Evolutionary conservation across 2,797 vertebrate species (phyloP).

Genomic region (Furcifer pardalis): DNA sequence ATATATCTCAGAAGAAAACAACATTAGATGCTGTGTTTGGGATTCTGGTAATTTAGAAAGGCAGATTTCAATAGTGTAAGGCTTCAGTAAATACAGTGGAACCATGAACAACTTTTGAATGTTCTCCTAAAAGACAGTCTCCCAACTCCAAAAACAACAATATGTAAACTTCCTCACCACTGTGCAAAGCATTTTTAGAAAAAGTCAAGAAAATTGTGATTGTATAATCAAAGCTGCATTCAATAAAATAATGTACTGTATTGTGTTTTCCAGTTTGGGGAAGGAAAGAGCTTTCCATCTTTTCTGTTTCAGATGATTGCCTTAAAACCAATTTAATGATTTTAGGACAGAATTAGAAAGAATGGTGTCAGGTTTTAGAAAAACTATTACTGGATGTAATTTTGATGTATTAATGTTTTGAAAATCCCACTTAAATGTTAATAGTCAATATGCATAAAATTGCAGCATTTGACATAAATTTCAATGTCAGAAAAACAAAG

Average conservation of each 20-base stretch:
- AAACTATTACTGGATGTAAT: constrained; percentile 37
- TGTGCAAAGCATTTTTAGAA: background rate
- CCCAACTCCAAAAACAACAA: constrained; percentile 14
- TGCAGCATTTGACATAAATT: constrained; percentile 40
- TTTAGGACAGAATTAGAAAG: constrained; percentile 46
- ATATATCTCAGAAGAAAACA: constrained; percentile 3
- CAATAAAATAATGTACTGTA: constrained; percentile 43
- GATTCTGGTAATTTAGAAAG: constrained; percentile 9
- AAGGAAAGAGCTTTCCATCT: constrained; percentile 22
- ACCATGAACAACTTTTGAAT: constrained; percentile 17
- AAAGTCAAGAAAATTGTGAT: constrained; percentile 19
- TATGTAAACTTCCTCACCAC: constrained; percentile 27
- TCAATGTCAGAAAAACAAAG: constrained; percentile 32
- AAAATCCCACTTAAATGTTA: constrained; percentile 57
- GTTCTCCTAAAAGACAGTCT: background rate
- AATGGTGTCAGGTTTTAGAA: constrained; percentile 32
- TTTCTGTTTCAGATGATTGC: constrained; percentile 52
- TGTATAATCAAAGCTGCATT: constrained; percentile 15
- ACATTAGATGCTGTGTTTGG: background rate
- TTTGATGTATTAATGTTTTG: constrained; percentile 53
- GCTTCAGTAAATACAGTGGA: background rate
- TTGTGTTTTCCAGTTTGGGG: constrained; percentile 34
- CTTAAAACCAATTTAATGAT: constrained; percentile 49
- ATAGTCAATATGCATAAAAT: constrained; percentile 47
- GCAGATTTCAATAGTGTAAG: background rate